Evolutionary conservation across 1,140 invertebrate genomes (phyloP), one percentile per base, ranked within the genome.

Genomic region (Antheraea mylitta): DNA sequence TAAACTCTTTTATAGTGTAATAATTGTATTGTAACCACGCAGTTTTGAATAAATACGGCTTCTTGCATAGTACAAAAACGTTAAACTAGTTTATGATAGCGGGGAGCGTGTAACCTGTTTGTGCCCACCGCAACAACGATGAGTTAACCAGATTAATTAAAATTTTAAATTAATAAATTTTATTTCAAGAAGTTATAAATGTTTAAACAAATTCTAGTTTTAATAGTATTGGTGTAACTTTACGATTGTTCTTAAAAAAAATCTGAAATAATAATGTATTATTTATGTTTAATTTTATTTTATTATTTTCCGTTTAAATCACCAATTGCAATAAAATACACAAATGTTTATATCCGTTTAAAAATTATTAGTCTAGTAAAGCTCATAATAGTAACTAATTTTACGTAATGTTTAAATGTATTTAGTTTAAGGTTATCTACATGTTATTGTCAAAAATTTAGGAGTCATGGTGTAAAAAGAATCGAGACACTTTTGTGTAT

Each of bases 101-200:
- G 58, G 11, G 8, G n/a, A 59, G 7, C 59, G 30, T 22, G 18
- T 61, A 36, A 36, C 45, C 30, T 8, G 30, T 36, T 36, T 22
- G 19, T 22, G 59, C 59, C 59, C 59, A 61, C 59, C 59, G 59
- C 59, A 22, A 4, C 16, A 11, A 36, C 59, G 59, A 61, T 22
- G 59, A 22, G 59, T 61, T 61, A 61, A 61, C 59, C 59, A 61
- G 7, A 61, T 19, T 61, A 22, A 61, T 61, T 19, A 30, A 61
- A 22, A 22, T 19, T 19, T 22, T 19, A 36, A 11, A 22, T 19
- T 19, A 53, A 61, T 22, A 22, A 61, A 61, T 30, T 8, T 8
- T 42, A 42, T 42, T 9, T 42, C 19, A 61, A 11, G 59, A 18
- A 22, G 7, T 61, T 61, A 13, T 36, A 19, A 36, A 61, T 61